Percentiles rank a stretch among this genome's conserved stretches.
These are phyloP conservation scores for Aricia agestis DNA, from an alignment of 1,140 invertebrate genomes.

Conservation along the genomic window DNA sequence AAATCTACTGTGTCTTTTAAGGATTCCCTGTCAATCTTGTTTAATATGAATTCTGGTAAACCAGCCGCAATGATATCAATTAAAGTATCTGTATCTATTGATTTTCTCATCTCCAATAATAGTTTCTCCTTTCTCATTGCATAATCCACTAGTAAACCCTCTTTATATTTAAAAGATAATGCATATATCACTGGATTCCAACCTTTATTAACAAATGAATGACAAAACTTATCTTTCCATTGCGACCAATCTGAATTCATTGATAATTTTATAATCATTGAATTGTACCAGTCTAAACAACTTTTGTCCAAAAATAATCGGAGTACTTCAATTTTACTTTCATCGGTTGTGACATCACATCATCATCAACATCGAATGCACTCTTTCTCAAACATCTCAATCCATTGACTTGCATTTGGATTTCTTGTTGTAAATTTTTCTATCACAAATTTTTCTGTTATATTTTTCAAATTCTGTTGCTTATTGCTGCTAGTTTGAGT, in stretches of 20 bases:
- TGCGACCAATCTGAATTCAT: neutral
- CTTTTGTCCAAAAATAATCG: neutral
- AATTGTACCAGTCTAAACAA: constrained; percentile 1
- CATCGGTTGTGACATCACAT: neutral
- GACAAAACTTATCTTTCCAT: neutral
- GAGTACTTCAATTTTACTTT: neutral
- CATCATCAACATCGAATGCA: too few species aligned
- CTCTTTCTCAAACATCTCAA: neutral
- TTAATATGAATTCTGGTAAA: neutral
- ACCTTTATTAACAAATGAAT: neutral
- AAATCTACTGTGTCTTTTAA: neutral
- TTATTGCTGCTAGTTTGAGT: neutral
- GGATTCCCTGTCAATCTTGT: neutral
- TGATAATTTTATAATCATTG: neutral
- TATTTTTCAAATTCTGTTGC: constrained; percentile 11
- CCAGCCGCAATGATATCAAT: neutral
- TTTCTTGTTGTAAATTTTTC: constrained; percentile 1
- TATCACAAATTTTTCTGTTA: constrained; percentile 1
- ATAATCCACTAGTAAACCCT: neutral
- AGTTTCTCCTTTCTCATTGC: neutral
- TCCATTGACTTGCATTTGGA: neutral
- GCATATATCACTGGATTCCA: neutral
- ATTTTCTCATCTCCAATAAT: neutral
- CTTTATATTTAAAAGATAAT: neutral
- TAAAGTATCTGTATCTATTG: neutral